These are phyloP conservation scores for Drosophila mayaguana DNA, from an alignment of 2,888 invertebrate genomes.

Conservation along the genomic window DNA sequence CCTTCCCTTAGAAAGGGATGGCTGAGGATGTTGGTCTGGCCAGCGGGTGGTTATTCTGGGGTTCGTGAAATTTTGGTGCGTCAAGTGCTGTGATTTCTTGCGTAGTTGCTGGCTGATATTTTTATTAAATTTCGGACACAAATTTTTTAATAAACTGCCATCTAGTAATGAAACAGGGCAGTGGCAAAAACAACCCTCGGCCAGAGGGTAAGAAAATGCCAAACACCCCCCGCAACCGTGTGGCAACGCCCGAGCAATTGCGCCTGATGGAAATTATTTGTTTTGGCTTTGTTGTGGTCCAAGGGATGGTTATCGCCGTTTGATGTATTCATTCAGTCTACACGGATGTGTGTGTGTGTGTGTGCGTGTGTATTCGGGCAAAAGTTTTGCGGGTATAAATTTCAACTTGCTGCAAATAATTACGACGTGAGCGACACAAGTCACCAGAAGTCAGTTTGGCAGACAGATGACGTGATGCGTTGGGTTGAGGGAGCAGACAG, in stretches of 20 bases:
- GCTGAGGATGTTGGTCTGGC: conserved; percentile 4
- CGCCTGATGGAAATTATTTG: conserved; percentile 67
- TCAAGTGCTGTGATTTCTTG: conserved; percentile 69
- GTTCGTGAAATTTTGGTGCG: conserved; percentile 12
- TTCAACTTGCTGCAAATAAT: conserved; percentile 79
- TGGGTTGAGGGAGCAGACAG: not conserved
- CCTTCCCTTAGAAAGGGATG: not conserved
- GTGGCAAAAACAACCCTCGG: conserved; percentile 23
- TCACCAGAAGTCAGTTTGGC: conserved; percentile 56
- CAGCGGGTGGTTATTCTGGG: conserved; percentile 9
- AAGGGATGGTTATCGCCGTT: conserved; percentile 47
- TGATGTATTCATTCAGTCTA: conserved; percentile 70
- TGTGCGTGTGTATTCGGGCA: conserved; percentile 26
- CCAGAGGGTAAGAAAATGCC: conserved; percentile 2
- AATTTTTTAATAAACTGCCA: conserved; percentile 79
- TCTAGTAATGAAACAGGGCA: conserved; percentile 52
- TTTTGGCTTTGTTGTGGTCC: conserved; percentile 63
- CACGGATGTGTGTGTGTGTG: not conserved
- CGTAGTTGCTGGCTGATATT: conserved; percentile 54
- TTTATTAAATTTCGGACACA: conserved; percentile 76
- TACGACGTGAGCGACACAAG: conserved; percentile 69
- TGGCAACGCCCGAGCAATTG: conserved; percentile 59
- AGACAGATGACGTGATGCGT: conserved; percentile 61
- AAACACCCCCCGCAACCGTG: not conserved
- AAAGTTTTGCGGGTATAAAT: conserved; percentile 64